A percentile compares a stretch with the other conserved stretches of the same genome.
Conservation (phyloP, 2,797 vertebrate genomes). For the Manis crassicaudata region DNA sequence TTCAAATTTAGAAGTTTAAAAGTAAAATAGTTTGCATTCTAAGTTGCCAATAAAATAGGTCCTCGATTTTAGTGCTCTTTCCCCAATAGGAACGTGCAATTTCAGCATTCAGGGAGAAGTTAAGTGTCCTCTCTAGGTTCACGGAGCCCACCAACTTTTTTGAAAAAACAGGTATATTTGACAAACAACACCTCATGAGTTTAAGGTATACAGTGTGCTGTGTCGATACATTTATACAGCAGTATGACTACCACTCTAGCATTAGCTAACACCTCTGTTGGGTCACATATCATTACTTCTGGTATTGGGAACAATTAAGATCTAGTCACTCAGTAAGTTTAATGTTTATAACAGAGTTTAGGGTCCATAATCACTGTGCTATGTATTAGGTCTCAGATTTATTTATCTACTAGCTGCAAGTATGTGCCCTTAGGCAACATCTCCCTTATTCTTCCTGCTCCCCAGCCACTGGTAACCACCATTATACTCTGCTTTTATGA, state of each 20-base stretch:
- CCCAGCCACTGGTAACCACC: neutral
- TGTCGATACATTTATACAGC: neutral
- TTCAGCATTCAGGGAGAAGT: constrained; percentile 30
- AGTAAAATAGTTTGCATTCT: constrained; percentile 73
- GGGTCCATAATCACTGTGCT: neutral
- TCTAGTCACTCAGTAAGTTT: neutral
- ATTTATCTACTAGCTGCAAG: neutral
- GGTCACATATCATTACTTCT: neutral
- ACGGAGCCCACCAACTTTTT: neutral
- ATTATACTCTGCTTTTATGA: neutral
- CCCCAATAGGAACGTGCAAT: constrained; percentile 36
- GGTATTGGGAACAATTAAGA: neutral
- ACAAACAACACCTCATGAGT: neutral
- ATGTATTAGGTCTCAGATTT: neutral
- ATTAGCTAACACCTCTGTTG: neutral
- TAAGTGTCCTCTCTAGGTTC: constrained; percentile 52
- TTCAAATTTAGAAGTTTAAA: constrained; percentile 72
- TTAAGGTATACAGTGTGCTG: neutral
- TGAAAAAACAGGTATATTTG: neutral
- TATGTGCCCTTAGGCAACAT: neutral
- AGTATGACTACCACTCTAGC: neutral
- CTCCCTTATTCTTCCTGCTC: neutral
- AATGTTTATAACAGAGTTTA: neutral
- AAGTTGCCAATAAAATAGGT: constrained; percentile 76
- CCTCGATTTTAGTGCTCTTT: constrained; percentile 39